phyloP scores from a whole-genome alignment of 1,140 invertebrate species.

The Drosophila tropicalis region DNA sequence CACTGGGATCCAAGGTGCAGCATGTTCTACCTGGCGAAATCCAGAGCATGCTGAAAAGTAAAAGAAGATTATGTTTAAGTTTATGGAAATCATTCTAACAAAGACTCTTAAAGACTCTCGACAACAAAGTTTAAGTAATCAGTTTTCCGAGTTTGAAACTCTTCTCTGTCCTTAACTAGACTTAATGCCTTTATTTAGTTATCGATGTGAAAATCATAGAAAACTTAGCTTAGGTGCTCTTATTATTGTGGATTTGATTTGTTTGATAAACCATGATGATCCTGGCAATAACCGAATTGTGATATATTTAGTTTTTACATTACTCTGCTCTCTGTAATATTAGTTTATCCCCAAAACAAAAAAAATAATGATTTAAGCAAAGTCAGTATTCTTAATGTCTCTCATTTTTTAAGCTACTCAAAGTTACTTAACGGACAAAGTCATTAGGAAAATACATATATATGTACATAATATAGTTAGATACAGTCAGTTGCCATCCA shows the following conservation, averaged over 20 bases:
- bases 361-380: background rate
- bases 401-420: background rate
- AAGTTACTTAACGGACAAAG: conserved; percentile 5
- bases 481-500: conserved; percentile 10
- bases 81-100: conserved; percentile 16
- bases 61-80: conserved; percentile 71
- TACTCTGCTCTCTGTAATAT: conserved; percentile 31
- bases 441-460: background rate
- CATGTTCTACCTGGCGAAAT: conserved; percentile 38
- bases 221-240: background rate
- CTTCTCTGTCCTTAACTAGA: background rate
- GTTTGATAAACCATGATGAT: background rate
- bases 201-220: too few species aligned
- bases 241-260: background rate
- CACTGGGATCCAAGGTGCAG: conserved; percentile 47
- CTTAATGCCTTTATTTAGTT: background rate
- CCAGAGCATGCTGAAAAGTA: conserved; percentile 67
- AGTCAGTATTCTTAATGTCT: conserved; percentile 49
- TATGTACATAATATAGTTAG: background rate
- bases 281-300: conserved; percentile 34
- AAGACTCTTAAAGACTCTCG: conserved; percentile 14
- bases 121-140: background rate
- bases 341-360: conserved; percentile 2
- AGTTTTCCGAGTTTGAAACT: background rate
- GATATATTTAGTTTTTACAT: conserved; percentile 40